phyloP scores from a whole-genome alignment of 64 coral and sea anemone genomes.

The Anthopleura sola region DNA sequence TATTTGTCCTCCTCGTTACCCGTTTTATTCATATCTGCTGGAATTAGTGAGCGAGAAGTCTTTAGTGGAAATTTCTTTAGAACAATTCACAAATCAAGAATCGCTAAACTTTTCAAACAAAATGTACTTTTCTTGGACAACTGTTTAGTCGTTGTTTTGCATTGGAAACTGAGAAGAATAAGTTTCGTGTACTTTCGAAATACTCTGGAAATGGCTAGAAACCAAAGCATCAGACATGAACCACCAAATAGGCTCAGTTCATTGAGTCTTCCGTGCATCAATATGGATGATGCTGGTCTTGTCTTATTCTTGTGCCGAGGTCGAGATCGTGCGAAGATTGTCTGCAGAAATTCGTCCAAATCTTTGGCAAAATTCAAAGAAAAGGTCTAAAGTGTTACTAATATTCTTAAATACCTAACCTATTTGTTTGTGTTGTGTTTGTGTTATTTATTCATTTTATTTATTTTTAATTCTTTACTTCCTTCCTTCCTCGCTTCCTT shows the following conservation, averaged over 20 bases:
- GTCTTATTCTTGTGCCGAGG: conserved; percentile 73
- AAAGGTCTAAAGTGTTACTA: conserved; percentile 27
- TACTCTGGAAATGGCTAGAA: background rate
- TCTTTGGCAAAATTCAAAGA: conserved; percentile 67
- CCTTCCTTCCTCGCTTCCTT: background rate
- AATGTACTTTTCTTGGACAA: too few species aligned
- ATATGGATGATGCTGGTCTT: conserved; percentile 1
- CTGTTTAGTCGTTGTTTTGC: too few species aligned
- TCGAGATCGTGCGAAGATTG: conserved; percentile 36
- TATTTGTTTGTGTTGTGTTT: background rate
- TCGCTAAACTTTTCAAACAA: too few species aligned
- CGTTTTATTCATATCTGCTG: too few species aligned
- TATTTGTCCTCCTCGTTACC: too few species aligned
- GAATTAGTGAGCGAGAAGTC: too few species aligned
- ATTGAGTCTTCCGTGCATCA: background rate
- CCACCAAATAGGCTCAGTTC: background rate
- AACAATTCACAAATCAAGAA: too few species aligned
- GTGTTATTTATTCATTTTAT: background rate
- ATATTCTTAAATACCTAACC: background rate
- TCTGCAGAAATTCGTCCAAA: conserved; percentile 27
- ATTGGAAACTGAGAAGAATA: too few species aligned
- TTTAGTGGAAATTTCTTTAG: too few species aligned
- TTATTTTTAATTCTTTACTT: background rate
- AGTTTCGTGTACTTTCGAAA: background rate
- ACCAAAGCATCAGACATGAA: background rate